phyloP scores from a whole-genome alignment of 2,888 invertebrate genomes.

The Mesorhabditis spiculigera region DNA sequence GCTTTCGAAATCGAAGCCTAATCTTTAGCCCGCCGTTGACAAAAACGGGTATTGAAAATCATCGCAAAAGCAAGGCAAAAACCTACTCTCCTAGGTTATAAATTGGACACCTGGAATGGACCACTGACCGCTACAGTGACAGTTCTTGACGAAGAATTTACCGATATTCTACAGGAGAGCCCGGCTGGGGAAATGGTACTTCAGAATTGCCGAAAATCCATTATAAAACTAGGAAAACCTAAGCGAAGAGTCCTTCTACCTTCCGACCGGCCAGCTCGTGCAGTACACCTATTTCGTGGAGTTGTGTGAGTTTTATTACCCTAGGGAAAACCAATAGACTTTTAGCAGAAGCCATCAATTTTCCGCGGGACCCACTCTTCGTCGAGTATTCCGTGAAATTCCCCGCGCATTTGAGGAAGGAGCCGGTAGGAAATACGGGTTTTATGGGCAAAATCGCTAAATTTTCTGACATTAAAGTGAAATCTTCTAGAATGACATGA shows the following conservation, averaged over 20 bases:
- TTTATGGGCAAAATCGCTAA: too few species aligned
- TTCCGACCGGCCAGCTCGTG: background rate
- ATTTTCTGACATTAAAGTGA: too few species aligned
- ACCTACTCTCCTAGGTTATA: background rate
- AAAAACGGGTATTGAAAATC: background rate
- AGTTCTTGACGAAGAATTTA: slow-evolving; percentile 3
- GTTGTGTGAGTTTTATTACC: background rate
- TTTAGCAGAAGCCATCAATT: background rate
- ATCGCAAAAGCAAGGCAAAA: background rate
- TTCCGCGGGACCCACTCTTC: background rate
- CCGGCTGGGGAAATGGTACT: background rate
- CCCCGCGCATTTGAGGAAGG: background rate
- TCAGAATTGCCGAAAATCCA: background rate
- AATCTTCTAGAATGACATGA: background rate
- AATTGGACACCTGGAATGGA: background rate
- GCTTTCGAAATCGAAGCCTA: background rate
- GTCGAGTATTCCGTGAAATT: slow-evolving; percentile 1
- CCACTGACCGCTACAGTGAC: background rate
- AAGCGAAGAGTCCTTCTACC: background rate
- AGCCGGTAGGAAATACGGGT: background rate
- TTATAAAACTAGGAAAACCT: background rate
- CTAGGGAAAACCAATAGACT: background rate
- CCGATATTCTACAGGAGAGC: background rate
- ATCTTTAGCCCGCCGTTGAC: background rate
- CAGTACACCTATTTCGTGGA: background rate